Percentiles rank a stretch among this genome's conserved stretches.
These are phyloP conservation scores for Eospalax fontanierii DNA, from an alignment of 2,797 vertebrate species.

Conservation along the genomic window DNA sequence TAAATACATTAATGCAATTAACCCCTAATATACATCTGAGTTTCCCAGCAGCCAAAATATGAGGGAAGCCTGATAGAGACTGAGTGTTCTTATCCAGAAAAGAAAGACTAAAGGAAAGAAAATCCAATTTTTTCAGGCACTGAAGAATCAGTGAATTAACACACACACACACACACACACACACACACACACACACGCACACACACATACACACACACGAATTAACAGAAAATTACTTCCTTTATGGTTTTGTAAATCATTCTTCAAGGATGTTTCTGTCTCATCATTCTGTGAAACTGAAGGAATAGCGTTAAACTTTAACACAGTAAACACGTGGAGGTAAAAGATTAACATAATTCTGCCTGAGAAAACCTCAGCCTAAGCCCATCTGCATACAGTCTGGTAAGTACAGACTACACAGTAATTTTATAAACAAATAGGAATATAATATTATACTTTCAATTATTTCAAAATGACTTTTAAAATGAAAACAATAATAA, in stretches of 20 bases:
- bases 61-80: neutral
- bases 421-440: conserved; percentile 18
- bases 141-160: conserved; percentile 44
- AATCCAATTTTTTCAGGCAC: neutral
- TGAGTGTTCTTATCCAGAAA: neutral
- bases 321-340: neutral
- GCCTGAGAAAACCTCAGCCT: neutral
- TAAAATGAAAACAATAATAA: conserved; percentile 41
- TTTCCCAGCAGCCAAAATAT: conserved; percentile 34
- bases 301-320: conserved; percentile 59
- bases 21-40: conserved; percentile 22
- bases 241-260: conserved; percentile 52
- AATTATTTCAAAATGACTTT: conserved; percentile 53
- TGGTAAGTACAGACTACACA: neutral
- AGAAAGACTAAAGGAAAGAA: conserved; percentile 6
- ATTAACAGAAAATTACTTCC: conserved; percentile 60
- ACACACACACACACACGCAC: too few relatives aligned
- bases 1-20: conserved; percentile 23
- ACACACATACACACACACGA: too few relatives aligned
- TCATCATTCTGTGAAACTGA: conserved; percentile 29
- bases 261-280: conserved; percentile 41
- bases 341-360: conserved; percentile 59
- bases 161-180: too few relatives aligned
- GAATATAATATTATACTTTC: neutral
- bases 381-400: neutral